These are phyloP conservation scores for Fragum fragum DNA, from an alignment of 2,888 invertebrate species.

Conservation along the genomic window DNA sequence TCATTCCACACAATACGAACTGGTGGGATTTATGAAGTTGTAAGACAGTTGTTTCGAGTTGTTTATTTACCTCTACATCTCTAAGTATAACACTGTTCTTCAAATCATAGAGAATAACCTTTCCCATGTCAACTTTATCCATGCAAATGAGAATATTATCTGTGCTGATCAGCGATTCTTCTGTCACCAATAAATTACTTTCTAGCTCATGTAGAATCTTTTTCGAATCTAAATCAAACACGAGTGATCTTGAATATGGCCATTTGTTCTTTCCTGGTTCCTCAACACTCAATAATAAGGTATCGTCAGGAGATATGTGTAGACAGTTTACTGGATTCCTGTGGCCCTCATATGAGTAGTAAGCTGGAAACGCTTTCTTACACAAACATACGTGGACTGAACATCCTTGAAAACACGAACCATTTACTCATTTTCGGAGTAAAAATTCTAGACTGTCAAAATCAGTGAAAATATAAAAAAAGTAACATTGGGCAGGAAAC, in stretches of 20 bases:
- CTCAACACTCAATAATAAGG: conserved; percentile 50
- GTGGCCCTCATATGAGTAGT: conserved; percentile 17
- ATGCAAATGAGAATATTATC: conserved; percentile 51
- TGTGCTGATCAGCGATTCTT: conserved; percentile 30
- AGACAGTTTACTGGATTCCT: conserved; percentile 29
- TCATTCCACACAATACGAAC: conserved; percentile 61
- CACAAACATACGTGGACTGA: conserved; percentile 3
- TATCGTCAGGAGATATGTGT: conserved; percentile 70
- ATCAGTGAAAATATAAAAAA: no score
- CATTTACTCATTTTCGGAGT: no score
- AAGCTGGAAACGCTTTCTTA: not conserved
- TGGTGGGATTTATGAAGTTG: conserved; percentile 68
- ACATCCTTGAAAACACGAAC: not conserved
- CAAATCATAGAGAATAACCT: conserved; percentile 54
- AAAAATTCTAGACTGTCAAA: no score
- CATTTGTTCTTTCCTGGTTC: not conserved
- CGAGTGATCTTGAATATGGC: not conserved
- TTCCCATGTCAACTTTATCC: conserved; percentile 28
- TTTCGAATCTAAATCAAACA: conserved; percentile 42
- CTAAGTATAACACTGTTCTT: conserved; percentile 48
- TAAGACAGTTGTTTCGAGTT: conserved; percentile 21
- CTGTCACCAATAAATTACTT: not conserved
- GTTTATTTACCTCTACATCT: conserved; percentile 42
- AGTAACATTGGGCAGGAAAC: no score
- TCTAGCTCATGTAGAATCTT: conserved; percentile 30